A percentile compares a stretch with the other conserved stretches of the same genome.
These are phyloP conservation scores for Carollia perspicillata DNA, from an alignment of 2,113 vertebrate species.

Conservation along the genomic window DNA sequence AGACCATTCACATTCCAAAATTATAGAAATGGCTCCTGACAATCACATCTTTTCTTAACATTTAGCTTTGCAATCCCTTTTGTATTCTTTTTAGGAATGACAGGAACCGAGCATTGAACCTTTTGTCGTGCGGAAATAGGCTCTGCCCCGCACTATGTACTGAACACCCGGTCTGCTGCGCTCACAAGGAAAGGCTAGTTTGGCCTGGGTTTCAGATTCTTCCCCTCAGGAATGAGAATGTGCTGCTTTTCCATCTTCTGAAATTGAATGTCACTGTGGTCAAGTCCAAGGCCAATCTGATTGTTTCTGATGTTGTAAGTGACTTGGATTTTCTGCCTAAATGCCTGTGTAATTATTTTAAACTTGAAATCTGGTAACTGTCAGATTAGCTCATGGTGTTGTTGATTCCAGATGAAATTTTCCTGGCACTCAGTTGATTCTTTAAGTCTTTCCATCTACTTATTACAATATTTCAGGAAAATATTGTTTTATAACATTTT, in stretches of 20 bases:
- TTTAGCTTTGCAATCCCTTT: not conserved
- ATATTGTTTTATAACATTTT: not conserved
- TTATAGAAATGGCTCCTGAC: not conserved
- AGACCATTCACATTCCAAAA: not conserved
- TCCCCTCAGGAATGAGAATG: slow-evolving; percentile 16
- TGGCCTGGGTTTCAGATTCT: not conserved
- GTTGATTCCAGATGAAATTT: slow-evolving; percentile 14
- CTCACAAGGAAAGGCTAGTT: not conserved
- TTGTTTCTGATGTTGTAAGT: slow-evolving; percentile 38
- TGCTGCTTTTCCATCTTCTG: slow-evolving; percentile 38
- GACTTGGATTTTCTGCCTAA: slow-evolving; percentile 33
- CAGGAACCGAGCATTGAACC: not conserved
- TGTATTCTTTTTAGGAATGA: not conserved
- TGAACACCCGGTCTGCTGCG: not conserved
- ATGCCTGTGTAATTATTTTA: not conserved
- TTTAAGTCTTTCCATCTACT: not conserved
- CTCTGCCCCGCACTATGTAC: not conserved
- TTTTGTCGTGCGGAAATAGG: not conserved
- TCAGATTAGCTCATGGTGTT: not conserved
- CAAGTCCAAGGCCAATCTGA: not conserved
- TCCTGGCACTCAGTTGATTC: not conserved
- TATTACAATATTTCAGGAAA: not conserved
- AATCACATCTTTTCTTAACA: not conserved
- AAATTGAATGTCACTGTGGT: slow-evolving; percentile 31
- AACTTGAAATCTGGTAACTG: slow-evolving; percentile 18